Percentiles rank a stretch among this genome's conserved stretches.
phyloP scores from a whole-genome alignment of 2,888 invertebrate species.

The Parasteatoda lunata region DNA sequence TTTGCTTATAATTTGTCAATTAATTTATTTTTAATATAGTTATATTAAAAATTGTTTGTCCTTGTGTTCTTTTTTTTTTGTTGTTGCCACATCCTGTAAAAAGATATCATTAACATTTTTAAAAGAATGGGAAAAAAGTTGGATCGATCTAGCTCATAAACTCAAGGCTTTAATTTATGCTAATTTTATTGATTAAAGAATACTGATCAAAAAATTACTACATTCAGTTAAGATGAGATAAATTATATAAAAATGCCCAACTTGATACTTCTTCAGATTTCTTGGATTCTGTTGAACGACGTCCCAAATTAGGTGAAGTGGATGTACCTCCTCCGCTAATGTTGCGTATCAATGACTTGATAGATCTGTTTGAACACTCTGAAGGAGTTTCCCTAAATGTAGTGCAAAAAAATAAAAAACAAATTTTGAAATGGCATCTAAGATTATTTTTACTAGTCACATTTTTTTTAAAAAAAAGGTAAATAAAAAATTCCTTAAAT shows the following conservation, averaged over 20 bases:
- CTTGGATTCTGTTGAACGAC: conserved; percentile 44
- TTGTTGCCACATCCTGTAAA: too few species aligned
- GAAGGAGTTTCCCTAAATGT: conserved; percentile 76
- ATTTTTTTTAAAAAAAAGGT: not conserved
- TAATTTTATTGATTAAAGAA: too few species aligned
- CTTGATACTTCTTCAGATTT: conserved; percentile 51
- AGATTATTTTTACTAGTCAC: not conserved
- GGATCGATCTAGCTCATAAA: too few species aligned
- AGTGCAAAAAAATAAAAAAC: not conserved
- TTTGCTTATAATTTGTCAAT: too few species aligned
- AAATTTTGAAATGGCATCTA: not conserved
- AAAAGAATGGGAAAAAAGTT: too few species aligned
- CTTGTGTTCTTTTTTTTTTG: too few species aligned
- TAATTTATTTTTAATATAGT: too few species aligned
- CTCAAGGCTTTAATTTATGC: too few species aligned
- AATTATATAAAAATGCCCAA: conserved; percentile 15
- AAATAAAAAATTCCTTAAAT: not conserved
- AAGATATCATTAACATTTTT: too few species aligned
- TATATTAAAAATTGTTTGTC: too few species aligned
- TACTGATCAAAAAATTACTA: too few species aligned
- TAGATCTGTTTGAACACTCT: conserved; percentile 83
- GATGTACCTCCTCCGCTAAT: conserved; percentile 78
- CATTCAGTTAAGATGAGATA: not conserved
- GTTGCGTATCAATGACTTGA: conserved; percentile 78
- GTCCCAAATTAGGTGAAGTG: conserved; percentile 85